A percentile compares a stretch with the other conserved stretches of the same genome.
phyloP scores from a whole-genome alignment of 2,888 invertebrate genomes.

The Lysandra bellargus region DNA sequence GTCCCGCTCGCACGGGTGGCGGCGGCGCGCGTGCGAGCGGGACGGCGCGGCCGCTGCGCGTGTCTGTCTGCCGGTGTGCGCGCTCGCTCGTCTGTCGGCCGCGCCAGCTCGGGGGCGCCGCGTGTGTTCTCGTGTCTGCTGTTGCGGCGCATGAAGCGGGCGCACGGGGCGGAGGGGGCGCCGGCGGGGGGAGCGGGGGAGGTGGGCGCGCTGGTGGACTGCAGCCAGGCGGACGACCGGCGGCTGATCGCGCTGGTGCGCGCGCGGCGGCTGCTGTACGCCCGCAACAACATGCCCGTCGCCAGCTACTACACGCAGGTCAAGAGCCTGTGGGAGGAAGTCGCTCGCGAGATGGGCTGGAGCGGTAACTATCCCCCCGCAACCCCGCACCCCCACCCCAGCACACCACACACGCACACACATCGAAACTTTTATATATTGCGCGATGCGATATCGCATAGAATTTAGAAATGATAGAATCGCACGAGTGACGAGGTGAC shows the following conservation, averaged over 20 bases:
- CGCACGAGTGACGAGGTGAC: too few species aligned
- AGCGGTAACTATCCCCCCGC: slow-evolving; percentile 50
- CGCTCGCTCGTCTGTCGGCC: slow-evolving; percentile 59
- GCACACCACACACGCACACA: not conserved
- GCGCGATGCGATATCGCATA: too few species aligned
- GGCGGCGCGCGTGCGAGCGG: slow-evolving; percentile 50
- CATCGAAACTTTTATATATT: too few species aligned
- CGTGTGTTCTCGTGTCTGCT: slow-evolving; percentile 38
- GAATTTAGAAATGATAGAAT: too few species aligned
- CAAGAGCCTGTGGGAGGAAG: slow-evolving; percentile 66
- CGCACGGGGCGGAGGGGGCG: slow-evolving; percentile 24
- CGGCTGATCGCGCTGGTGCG: slow-evolving; percentile 67
- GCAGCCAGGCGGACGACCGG: slow-evolving; percentile 70
- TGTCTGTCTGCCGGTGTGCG: slow-evolving; percentile 70
- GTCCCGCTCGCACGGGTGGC: slow-evolving; percentile 44
- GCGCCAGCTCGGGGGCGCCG: slow-evolving; percentile 55
- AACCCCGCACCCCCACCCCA: too few species aligned
- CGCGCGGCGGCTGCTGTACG: slow-evolving; percentile 66
- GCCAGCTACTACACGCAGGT: slow-evolving; percentile 71
- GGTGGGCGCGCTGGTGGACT: slow-evolving; percentile 66
- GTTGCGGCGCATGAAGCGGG: slow-evolving; percentile 31
- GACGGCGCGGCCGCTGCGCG: slow-evolving; percentile 63
- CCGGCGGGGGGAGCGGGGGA: slow-evolving; percentile 41
- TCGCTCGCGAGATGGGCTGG: slow-evolving; percentile 69
- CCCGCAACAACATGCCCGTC: slow-evolving; percentile 72